Evolutionary conservation across 2,113 vertebrate genomes (phyloP).

Genomic region (Centropristis striata): DNA sequence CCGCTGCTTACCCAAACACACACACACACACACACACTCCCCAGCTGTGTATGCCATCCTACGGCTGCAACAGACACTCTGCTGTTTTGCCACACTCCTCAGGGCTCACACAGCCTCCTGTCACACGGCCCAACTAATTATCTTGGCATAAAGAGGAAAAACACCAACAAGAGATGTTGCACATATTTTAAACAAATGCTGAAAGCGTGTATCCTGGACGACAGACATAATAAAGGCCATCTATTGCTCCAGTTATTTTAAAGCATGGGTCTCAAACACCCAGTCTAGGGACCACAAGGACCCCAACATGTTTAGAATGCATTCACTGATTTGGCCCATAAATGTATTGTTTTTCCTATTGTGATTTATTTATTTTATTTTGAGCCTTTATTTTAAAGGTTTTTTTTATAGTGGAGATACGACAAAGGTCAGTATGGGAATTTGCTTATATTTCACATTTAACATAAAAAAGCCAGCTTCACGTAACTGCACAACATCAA

Average conservation of each 20-base stretch:
- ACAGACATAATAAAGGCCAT: slow-evolving; percentile 12
- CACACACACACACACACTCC: slow-evolving; percentile 22
- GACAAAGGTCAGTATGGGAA: too few species aligned
- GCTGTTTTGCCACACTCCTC: slow-evolving; percentile 61
- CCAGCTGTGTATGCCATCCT: slow-evolving; percentile 51
- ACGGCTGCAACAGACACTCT: slow-evolving; percentile 59
- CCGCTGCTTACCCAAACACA: slow-evolving; percentile 38
- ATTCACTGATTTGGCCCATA: too few species aligned
- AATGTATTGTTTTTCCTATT: too few species aligned
- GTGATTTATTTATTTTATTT: too few species aligned
- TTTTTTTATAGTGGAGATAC: too few species aligned
- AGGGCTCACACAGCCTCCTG: slow-evolving; percentile 47
- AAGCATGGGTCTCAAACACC: slow-evolving; percentile 1
- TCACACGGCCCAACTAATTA: slow-evolving; percentile 68
- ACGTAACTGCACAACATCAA: too few species aligned
- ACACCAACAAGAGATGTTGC: slow-evolving; percentile 59
- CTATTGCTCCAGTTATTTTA: slow-evolving; percentile 9
- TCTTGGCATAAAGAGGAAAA: slow-evolving; percentile 66
- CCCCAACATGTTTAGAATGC: too few species aligned
- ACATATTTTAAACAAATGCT: slow-evolving; percentile 57
- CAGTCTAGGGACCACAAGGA: too few species aligned
- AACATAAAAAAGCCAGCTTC: too few species aligned
- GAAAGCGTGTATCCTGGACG: slow-evolving; percentile 32
- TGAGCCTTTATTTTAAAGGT: too few species aligned
- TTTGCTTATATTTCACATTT: too few species aligned